These are phyloP conservation scores for Synanthedon andrenaeformis DNA, from an alignment of 2,888 invertebrate genomes.

Conservation along the genomic window DNA sequence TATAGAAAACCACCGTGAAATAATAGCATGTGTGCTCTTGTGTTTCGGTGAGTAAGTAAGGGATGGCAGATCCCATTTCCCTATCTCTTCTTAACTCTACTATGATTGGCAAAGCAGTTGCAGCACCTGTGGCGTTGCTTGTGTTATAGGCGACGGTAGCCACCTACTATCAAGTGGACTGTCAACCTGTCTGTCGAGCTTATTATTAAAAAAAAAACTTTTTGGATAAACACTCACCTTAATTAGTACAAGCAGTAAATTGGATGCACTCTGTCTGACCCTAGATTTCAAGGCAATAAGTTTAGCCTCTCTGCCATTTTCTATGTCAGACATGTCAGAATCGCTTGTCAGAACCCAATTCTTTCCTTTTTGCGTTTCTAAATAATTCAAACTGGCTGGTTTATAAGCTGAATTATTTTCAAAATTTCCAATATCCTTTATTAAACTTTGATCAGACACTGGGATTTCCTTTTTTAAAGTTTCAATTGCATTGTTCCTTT, in stretches of 20 bases:
- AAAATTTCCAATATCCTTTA: constrained; percentile 53
- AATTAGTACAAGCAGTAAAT: constrained; percentile 68
- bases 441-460: constrained; percentile 48
- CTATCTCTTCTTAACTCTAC: too few relatives aligned
- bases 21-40: too few relatives aligned
- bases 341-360: constrained; percentile 71
- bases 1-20: too few relatives aligned
- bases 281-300: constrained; percentile 65
- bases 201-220: too few relatives aligned
- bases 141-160: too few relatives aligned
- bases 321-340: constrained; percentile 76
- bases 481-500: constrained; percentile 57
- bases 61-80: too few relatives aligned
- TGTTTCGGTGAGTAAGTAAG: too few relatives aligned
- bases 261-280: constrained; percentile 76
- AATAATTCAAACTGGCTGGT: constrained; percentile 43
- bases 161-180: too few relatives aligned
- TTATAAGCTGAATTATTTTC: constrained; percentile 48
- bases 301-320: constrained; percentile 63
- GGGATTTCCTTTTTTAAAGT: constrained; percentile 59
- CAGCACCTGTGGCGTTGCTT: too few relatives aligned
- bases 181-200: too few relatives aligned
- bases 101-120: too few relatives aligned
- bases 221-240: constrained; percentile 44
- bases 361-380: constrained; percentile 38